Base-by-base conservation (phyloP, 1,140 invertebrate species). In the Asobara japonica region DNA sequence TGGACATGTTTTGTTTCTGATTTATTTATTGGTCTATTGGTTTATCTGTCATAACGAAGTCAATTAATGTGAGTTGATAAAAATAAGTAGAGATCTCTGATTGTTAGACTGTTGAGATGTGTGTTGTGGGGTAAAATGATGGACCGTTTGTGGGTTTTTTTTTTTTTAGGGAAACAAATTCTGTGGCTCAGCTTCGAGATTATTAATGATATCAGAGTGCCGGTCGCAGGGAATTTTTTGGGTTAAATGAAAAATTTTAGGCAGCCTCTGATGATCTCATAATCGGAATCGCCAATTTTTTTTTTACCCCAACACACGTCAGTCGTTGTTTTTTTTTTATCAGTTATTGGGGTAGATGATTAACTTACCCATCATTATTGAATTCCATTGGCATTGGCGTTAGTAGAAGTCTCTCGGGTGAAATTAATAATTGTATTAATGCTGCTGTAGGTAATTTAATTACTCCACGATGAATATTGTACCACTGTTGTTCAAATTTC, bases 401-500 rank as follows among this genome's bases (percentile, higher is more conserved):
- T 51, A 51, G 45, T 18, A 51, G n/a, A 51, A 51, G n/a, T 16
- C 10, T 51, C 8, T 5, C 2, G 5, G n/a, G 11, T 18, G 31
- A 36, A 36, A 36, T 20, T 38, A 38, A 16, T 51, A 16, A 16
- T 56, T 18, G 18, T 2, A 56, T 56, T 56, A 56, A 56, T 20
- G 20, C n/a, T 56, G 2, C 25, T 1, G 8, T 25, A 11, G 18
- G 4, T 56, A 16, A 18, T 51, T 5, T 56, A 56, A 56, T 56
- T 45, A 16, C 18, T n/a, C 13, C 16, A 3, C 51, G 11, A 18
- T 22, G 22, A 45, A 3, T 25, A 56, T 18, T 56, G 51, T 56
- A 56, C 51, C 51, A 56, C 51, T 18, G 51, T 25, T 56, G 51
- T 56, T 56, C 51, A 56, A 10, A 56, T 56, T 56, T 56, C 25